Evolutionary conservation across 1,140 invertebrate genomes (phyloP).

Genomic region (Sweltsa coloradensis): DNA sequence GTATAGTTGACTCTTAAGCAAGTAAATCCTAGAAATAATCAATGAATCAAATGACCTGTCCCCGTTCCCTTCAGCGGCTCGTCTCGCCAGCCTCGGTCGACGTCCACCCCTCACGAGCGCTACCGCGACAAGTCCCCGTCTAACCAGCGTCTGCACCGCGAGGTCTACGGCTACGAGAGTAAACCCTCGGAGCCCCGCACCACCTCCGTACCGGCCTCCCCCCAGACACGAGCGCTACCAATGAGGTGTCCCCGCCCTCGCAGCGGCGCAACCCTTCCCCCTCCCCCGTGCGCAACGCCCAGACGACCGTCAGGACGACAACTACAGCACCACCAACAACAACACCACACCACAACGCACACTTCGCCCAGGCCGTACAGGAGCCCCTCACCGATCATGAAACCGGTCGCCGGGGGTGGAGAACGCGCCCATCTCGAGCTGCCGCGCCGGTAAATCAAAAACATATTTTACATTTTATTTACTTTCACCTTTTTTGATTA

Average conservation of each 20-base stretch:
- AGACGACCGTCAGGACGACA: slow-evolving; percentile 9
- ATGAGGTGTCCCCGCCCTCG: not conserved
- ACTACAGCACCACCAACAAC: not conserved
- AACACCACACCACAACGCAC: not conserved
- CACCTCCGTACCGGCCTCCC: not conserved
- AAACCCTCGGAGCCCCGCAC: not conserved
- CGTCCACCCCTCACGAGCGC: not conserved
- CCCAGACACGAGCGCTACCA: not conserved
- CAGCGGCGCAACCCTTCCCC: slow-evolving; percentile 1
- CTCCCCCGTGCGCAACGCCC: not conserved
- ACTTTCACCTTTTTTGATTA: too few species aligned
- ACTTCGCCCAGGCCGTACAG: slow-evolving; percentile 20
- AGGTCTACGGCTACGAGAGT: not conserved
- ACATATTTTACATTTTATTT: too few species aligned
- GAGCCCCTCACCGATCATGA: too few species aligned
- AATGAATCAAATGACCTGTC: too few species aligned
- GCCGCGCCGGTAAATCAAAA: too few species aligned
- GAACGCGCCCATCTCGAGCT: too few species aligned
- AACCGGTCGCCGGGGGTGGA: too few species aligned
- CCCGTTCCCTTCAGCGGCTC: too few species aligned
- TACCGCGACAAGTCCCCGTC: slow-evolving; percentile 12
- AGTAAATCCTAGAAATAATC: too few species aligned
- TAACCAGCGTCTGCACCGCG: slow-evolving; percentile 9
- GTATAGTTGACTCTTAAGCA: too few species aligned
- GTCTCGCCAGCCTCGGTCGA: too few species aligned